Conservation (phyloP, 2,888 invertebrate genomes). For the Brachyptera putata region DNA sequence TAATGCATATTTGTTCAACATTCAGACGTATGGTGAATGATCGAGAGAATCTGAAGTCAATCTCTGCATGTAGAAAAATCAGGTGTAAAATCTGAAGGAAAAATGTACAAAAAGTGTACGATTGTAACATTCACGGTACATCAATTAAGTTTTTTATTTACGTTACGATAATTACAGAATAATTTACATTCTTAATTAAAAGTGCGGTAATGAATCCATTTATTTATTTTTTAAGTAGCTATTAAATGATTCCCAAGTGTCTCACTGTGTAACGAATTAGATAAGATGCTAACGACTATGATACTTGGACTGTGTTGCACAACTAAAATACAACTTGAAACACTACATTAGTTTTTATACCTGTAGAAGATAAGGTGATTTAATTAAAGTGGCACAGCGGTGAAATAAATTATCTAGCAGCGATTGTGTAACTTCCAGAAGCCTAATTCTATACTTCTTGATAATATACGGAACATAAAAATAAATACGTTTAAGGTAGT, state of each 20-base stretch:
- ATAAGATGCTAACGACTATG: neutral
- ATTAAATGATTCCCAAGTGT: neutral
- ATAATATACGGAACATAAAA: too few species aligned
- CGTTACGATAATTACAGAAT: neutral
- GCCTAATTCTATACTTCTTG: too few species aligned
- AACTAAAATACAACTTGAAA: neutral
- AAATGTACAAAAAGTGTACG: too few species aligned
- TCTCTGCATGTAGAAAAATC: too few species aligned
- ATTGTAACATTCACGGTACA: neutral
- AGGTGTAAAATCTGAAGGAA: too few species aligned
- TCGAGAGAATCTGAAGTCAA: too few species aligned
- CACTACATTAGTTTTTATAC: neutral
- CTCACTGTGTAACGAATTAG: neutral
- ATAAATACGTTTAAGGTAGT: too few species aligned
- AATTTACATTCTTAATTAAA: neutral
- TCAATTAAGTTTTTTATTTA: neutral
- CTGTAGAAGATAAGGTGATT: neutral
- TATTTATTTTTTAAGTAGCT: neutral
- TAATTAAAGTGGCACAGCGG: neutral
- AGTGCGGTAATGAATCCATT: neutral
- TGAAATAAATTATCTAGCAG: neutral
- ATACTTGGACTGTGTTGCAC: neutral
- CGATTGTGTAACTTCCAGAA: constrained; percentile 2
- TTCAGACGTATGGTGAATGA: too few species aligned
- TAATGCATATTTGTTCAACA: too few species aligned